Evolutionary conservation across 2,797 vertebrate genomes (phyloP), one percentile per base, ranked within the genome.

Genomic region (Sphenodon punctatus): DNA sequence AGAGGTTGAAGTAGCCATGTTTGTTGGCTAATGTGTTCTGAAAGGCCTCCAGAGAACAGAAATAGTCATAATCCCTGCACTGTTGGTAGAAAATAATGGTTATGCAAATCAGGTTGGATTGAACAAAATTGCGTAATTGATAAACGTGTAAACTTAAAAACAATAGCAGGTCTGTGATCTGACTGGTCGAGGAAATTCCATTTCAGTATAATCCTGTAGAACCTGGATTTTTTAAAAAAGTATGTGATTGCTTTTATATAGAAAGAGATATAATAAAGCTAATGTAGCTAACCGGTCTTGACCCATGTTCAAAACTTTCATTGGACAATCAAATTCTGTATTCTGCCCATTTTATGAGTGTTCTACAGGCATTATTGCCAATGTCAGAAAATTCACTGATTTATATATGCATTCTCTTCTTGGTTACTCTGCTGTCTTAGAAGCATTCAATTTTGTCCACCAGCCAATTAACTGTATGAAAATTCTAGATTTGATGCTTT

Each of bases 361-460:
- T 89, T 79, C 78, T 74, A 78, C 48, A 89, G 39, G 51, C 59
- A 58, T 87, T 90, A 27, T 56, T 69, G 73, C 38, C 53, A 59
- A 49, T 89, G 74, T 85, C 93, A 91, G 83, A 78, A 90, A 85
- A 82, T 30, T 36, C 45, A 67, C 78, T 76, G n/a, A 75, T 69
- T 88, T 48, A 77, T 70, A 32, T 53, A 64, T 23, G 61, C 75
- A 15, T 80, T 89, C 76, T 90, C 80, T 91, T 23, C 46, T 65
- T 80, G 8, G 48, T 17, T 83, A 61, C 75, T 20, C 77, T 90
- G 55, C 59, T 63, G 87, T 83, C 59, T 83, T 19, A 36, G 72
- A 78, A 69, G 53, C 1, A 1, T 80, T 89, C 3, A 17, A 8
- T 23, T 92, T 84, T 87, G 69, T 80, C 63, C 84, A 39, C 27